A percentile compares a stretch with the other conserved stretches of the same genome.
Evolutionary conservation across 2,113 vertebrate species (phyloP).

Genomic region (Todiramphus saurophagus): DNA sequence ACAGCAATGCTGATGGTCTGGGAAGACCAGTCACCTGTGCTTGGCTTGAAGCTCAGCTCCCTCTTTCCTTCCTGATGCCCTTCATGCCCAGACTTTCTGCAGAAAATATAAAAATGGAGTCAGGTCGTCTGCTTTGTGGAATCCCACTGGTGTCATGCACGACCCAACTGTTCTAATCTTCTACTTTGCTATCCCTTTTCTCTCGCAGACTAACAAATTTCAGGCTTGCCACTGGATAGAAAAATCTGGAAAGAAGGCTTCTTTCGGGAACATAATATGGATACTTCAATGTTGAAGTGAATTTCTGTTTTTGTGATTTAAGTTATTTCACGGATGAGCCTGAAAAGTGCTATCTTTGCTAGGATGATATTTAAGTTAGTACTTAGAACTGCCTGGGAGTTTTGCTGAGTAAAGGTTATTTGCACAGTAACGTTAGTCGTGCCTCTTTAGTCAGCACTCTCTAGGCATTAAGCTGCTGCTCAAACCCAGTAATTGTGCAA

Average conservation of each 20-base stretch:
- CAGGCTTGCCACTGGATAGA: not conserved
- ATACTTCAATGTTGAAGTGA: not conserved
- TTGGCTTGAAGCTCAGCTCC: not conserved
- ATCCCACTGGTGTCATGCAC: not conserved
- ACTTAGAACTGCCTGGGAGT: not conserved
- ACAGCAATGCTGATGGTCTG: accelerated
- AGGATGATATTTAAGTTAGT: not conserved
- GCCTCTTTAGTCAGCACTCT: not conserved
- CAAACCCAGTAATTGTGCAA: not conserved
- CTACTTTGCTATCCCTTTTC: not conserved
- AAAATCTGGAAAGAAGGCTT: not conserved
- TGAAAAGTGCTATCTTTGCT: not conserved
- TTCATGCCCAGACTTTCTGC: not conserved
- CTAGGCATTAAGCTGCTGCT: not conserved
- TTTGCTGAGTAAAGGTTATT: not conserved
- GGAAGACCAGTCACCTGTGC: not conserved
- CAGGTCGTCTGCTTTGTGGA: not conserved
- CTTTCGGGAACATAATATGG: not conserved
- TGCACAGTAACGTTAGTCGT: not conserved
- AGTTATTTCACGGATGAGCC: not conserved
- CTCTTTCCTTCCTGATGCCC: not conserved
- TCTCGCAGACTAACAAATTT: not conserved
- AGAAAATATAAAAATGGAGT: not conserved
- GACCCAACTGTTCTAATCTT: not conserved
- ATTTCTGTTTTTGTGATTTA: not conserved